These are phyloP conservation scores for Helogale parvula DNA, from an alignment of 2,113 vertebrate genomes.

Conservation along the genomic window DNA sequence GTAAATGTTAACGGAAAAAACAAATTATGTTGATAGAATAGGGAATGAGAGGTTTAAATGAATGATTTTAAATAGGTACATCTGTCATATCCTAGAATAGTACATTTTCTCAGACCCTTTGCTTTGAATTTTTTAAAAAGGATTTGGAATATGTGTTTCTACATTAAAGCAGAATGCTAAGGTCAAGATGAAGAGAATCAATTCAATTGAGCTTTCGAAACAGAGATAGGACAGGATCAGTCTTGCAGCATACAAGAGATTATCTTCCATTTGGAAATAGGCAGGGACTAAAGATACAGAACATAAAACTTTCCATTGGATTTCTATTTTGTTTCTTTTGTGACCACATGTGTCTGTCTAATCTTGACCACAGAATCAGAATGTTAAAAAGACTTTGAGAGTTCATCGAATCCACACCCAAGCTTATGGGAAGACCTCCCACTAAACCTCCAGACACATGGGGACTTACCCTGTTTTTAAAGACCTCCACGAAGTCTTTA, in stretches of 20 bases:
- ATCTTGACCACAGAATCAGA: constrained; percentile 71
- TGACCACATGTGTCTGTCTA: constrained; percentile 64
- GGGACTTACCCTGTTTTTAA: constrained; percentile 45
- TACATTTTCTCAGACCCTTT: not conserved
- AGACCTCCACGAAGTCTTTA: constrained; percentile 75
- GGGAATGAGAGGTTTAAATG: not conserved
- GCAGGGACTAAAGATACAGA: constrained; percentile 43
- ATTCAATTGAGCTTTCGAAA: constrained; percentile 6
- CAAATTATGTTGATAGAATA: constrained; percentile 6
- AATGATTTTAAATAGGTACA: constrained; percentile 40
- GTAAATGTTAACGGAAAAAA: constrained; percentile 42
- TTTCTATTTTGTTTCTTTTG: constrained; percentile 46
- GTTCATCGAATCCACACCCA: constrained; percentile 69
- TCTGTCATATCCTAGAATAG: not conserved
- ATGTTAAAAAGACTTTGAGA: constrained; percentile 63
- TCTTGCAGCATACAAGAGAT: not conserved
- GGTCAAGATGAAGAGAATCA: not conserved
- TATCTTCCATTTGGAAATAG: constrained; percentile 44
- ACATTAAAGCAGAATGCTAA: not conserved
- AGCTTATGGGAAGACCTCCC: constrained; percentile 70
- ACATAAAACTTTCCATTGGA: constrained; percentile 44
- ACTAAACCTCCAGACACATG: constrained; percentile 67
- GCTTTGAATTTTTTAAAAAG: constrained; percentile 3
- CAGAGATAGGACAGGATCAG: not conserved
- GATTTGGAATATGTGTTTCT: constrained; percentile 28